These are phyloP conservation scores for Drosophila parabipectinata DNA, from an alignment of 1,140 invertebrate species.

Conservation along the genomic window DNA sequence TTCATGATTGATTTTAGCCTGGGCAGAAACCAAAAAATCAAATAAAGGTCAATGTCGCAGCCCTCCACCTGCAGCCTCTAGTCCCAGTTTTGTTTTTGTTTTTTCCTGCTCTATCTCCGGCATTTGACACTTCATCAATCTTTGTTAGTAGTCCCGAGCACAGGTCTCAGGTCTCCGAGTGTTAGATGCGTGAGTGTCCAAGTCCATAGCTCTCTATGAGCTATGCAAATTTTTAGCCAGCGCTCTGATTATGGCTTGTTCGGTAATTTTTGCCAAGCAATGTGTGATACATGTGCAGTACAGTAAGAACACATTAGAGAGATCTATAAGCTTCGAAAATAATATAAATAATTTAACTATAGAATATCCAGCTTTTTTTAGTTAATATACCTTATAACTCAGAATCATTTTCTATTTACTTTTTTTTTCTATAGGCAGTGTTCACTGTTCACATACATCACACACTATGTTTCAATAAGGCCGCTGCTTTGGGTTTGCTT, in stretches of 20 bases:
- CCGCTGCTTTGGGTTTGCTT: conserved; percentile 26
- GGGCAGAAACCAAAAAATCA: conserved; percentile 19
- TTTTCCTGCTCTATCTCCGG: conserved; percentile 31
- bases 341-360: too few relatives aligned
- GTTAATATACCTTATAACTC: not conserved
- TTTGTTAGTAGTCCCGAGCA: conserved; percentile 37
- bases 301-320: conserved; percentile 7
- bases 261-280: conserved; percentile 15
- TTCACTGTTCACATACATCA: conserved; percentile 27
- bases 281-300: conserved; percentile 21
- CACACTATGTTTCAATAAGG: conserved; percentile 63
- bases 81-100: not conserved
- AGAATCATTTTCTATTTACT: not conserved
- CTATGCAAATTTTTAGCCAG: conserved; percentile 55
- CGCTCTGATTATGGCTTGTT: conserved; percentile 49
- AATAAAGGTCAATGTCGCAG: conserved; percentile 72
- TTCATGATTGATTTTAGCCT: conserved; percentile 38
- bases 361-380: too few relatives aligned
- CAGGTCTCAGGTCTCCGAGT: conserved; percentile 10
- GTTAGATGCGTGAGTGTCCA: conserved; percentile 39
- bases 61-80: conserved; percentile 6
- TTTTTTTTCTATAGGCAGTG: not conserved
- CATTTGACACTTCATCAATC: conserved; percentile 67
- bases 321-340: too few relatives aligned
- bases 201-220: conserved; percentile 12